Evolutionary conservation across 2,113 vertebrate genomes (phyloP).

Genomic region (Python bivittatus): DNA sequence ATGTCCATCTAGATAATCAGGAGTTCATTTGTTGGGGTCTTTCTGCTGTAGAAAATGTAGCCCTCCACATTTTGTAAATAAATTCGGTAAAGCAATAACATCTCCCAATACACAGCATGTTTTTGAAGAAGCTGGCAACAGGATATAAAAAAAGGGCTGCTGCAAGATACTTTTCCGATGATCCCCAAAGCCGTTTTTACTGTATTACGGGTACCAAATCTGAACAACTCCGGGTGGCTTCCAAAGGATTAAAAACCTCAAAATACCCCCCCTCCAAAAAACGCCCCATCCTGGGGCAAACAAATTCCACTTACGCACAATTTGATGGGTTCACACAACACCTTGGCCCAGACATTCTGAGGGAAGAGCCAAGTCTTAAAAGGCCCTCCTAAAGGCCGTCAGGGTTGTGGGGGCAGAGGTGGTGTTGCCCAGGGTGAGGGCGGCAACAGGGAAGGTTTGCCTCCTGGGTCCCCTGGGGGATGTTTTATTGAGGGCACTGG

Average conservation of each 20-base stretch:
- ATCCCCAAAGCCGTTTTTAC: background rate
- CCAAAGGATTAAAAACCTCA: background rate
- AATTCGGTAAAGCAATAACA: background rate
- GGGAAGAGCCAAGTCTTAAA: background rate
- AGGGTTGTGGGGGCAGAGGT: background rate
- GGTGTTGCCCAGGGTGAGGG: background rate
- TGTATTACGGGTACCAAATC: background rate
- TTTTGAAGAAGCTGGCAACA: background rate
- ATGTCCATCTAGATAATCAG: background rate
- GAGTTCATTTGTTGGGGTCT: background rate
- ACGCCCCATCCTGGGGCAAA: background rate
- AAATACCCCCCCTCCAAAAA: background rate
- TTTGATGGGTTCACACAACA: background rate
- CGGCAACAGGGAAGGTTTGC: background rate
- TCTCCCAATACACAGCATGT: background rate
- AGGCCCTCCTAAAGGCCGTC: background rate
- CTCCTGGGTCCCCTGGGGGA: background rate
- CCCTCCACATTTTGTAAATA: background rate
- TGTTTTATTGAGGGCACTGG: background rate
- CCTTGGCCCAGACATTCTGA: background rate
- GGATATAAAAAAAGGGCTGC: background rate
- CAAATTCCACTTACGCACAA: background rate
- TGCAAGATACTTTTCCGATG: background rate
- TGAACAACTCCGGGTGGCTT: background rate
- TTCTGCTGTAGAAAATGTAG: background rate